These are phyloP conservation scores for Nudaria mundana DNA, from an alignment of 2,888 invertebrate genomes.

Conservation along the genomic window DNA sequence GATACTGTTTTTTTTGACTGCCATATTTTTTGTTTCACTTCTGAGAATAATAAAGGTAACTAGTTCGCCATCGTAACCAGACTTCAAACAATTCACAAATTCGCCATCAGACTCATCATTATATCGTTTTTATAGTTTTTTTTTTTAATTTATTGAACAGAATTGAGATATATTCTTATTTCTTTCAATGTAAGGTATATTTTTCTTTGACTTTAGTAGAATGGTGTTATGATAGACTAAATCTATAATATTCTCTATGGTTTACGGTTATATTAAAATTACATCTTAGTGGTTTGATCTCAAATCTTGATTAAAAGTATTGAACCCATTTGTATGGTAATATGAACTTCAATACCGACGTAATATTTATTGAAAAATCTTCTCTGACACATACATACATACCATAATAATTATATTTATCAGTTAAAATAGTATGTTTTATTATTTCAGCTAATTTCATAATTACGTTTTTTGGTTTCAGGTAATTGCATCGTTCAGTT, in stretches of 20 bases:
- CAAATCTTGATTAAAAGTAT: neutral
- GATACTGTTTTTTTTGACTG: constrained; percentile 15
- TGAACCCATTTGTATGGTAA: too few species aligned
- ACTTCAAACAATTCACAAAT: constrained; percentile 33
- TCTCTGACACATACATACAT: too few species aligned
- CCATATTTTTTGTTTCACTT: constrained; percentile 7
- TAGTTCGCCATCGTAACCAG: constrained; percentile 29
- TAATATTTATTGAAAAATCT: too few species aligned
- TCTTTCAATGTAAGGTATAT: neutral
- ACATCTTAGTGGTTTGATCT: constrained; percentile 11
- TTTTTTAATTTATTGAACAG: constrained; percentile 7
- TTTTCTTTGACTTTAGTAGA: neutral
- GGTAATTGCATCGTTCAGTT: constrained; percentile 18
- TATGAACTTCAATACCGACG: too few species aligned
- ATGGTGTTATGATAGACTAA: constrained; percentile 5
- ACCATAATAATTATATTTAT: too few species aligned
- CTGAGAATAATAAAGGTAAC: constrained; percentile 38
- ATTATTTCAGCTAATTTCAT: too few species aligned
- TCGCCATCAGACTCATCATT: constrained; percentile 48
- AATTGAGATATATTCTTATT: constrained; percentile 1
- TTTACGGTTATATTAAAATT: constrained; percentile 15
- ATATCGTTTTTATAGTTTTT: constrained; percentile 57
- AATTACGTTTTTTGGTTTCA: constrained; percentile 23
- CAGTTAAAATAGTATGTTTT: too few species aligned
- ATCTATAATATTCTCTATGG: constrained; percentile 11